Percentiles rank a stretch among this genome's conserved stretches.
These are phyloP conservation scores for Pyrgilauda ruficollis DNA, from an alignment of 2,113 vertebrate genomes.

Conservation along the genomic window DNA sequence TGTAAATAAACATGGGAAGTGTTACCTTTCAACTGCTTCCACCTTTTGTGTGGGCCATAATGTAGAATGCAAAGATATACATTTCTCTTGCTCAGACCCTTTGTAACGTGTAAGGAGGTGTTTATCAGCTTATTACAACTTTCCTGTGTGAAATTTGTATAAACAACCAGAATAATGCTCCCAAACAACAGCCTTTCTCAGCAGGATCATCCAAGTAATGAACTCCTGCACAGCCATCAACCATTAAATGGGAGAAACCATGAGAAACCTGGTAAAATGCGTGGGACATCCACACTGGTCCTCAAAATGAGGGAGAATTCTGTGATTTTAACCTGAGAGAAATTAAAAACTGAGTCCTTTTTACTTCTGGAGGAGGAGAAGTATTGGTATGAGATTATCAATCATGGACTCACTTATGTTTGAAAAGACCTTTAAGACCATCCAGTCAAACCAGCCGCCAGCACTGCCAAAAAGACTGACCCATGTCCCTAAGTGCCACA, in stretches of 20 bases:
- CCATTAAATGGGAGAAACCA: neutral
- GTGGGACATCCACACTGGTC: neutral
- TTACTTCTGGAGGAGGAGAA: neutral
- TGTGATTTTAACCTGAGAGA: neutral
- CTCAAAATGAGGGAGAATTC: neutral
- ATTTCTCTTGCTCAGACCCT: neutral
- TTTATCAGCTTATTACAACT: slow-evolving; percentile 33
- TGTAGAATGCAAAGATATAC: neutral
- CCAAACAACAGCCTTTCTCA: neutral
- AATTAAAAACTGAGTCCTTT: neutral
- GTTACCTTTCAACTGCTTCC: slow-evolving; percentile 40
- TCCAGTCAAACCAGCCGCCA: neutral
- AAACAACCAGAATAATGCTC: neutral
- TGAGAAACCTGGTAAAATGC: neutral
- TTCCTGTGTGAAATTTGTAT: slow-evolving; percentile 10
- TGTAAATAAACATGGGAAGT: slow-evolving; percentile 29
- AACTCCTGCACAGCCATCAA: neutral
- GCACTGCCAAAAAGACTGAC: neutral
- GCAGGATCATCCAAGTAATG: neutral
- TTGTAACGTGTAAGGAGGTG: neutral
- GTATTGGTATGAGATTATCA: neutral
- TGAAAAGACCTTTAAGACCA: neutral
- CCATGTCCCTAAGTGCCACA: neutral
- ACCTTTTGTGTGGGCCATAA: slow-evolving; percentile 38
- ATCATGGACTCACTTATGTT: fast-evolving